Base-by-base conservation (phyloP, 2,797 vertebrate genomes). In the Halcyon chelicuti region DNA sequence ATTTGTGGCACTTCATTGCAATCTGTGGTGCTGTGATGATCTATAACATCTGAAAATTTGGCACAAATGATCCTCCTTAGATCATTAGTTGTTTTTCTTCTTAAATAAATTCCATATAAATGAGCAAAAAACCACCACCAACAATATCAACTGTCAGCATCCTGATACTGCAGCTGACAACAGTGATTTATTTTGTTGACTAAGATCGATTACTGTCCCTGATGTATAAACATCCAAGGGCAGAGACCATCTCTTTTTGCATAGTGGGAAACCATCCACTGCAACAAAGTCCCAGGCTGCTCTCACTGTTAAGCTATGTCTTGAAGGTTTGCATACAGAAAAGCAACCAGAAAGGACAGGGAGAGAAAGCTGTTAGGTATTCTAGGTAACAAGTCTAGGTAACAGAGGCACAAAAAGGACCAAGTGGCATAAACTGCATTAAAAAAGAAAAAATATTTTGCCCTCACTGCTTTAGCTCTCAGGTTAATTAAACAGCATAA, bases 171-270 rank as follows among this genome's bases (percentile, higher is more conserved):
- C 75, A 70, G 3, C 72, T 78, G 81, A 96, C 94, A 95, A 72
- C 55, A 52, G 72, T 90, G 65, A 95, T 95, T 95, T 95, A 93
- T 95, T 95, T 95, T 91, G 72, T 80, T 94, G 85, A 44, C 76
- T 33, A 91, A 94, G 92, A 94, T 94, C 29, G 17, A 94, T 95
- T 80, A 86, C 84, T 86, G 62, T 96, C 76, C 75, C 94, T 96
- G 66, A 72, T 75, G 51, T 68, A 75, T 37, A 87, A 86, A 76
- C 72, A 91, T 86, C 72, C 91, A 95, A 97, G 91, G 87, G 76
- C 75, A 93, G 75, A 93, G 58, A 87, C 54, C 65, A 83, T 75
- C 10, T 58, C 62, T 88, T 91, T 91, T 75, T 88, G 87, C 87
- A 88, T 68, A 93, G 49, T 44, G 46, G 74, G 85, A 94, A 91